Evolutionary conservation across 2,797 vertebrate genomes (phyloP).

Genomic region (Podarcis lilfordi): DNA sequence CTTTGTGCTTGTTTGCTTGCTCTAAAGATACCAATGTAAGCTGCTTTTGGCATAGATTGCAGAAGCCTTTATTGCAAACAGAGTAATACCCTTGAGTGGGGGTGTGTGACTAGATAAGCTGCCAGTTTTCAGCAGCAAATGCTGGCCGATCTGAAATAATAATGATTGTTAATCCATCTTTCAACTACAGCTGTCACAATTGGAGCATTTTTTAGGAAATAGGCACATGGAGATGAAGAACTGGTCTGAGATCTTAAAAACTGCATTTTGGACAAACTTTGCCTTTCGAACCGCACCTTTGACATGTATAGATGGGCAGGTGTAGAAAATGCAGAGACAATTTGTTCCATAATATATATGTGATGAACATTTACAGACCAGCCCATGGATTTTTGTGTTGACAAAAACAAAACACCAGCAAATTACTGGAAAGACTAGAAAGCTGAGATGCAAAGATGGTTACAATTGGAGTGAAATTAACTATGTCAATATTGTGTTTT

Average conservation of each 20-base stretch:
- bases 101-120: constrained; percentile 2
- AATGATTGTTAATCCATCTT: background rate
- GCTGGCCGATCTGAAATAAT: background rate
- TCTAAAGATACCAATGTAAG: background rate
- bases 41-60: constrained; percentile 6
- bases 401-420: background rate
- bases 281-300: background rate
- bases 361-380: background rate
- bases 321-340: background rate
- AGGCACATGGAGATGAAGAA: background rate
- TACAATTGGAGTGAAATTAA: background rate
- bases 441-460: no score
- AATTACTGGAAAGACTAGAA: background rate
- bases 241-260: background rate
- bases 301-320: background rate
- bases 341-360: background rate
- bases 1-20: constrained; percentile 12
- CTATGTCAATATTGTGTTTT: background rate
- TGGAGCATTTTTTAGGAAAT: background rate
- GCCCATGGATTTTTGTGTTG: background rate
- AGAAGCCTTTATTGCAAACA: constrained; percentile 43
- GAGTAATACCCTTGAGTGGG: constrained; percentile 33
- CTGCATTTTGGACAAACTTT: background rate
- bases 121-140: constrained; percentile 11
- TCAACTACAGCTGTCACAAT: constrained; percentile 5